phyloP scores from a whole-genome alignment of 1,140 invertebrate genomes.

The Drosophila ambigua region DNA sequence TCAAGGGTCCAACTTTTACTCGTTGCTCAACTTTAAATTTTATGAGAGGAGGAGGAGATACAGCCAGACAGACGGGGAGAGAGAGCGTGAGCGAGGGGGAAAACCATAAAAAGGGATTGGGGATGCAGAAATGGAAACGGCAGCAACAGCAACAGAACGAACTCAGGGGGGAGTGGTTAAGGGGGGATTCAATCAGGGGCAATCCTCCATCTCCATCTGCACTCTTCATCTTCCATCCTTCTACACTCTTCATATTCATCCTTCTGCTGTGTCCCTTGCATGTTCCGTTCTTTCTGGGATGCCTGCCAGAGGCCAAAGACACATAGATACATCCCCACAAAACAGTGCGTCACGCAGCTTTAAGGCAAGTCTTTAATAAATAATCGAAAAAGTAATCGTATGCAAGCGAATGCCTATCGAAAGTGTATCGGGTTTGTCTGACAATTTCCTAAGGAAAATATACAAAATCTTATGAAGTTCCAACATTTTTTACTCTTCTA shows the following conservation, averaged over 20 bases:
- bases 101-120: slow-evolving; percentile 62
- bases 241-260: neutral
- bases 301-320: slow-evolving; percentile 47
- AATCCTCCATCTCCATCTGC: slow-evolving; percentile 1
- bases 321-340: slow-evolving; percentile 16
- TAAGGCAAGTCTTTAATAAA: slow-evolving; percentile 13
- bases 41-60: slow-evolving; percentile 14
- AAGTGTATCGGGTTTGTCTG: neutral
- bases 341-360: slow-evolving; percentile 33
- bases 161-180: neutral
- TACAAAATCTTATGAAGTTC: neutral
- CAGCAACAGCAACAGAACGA: neutral
- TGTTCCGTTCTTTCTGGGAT: slow-evolving; percentile 22
- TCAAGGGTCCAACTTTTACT: slow-evolving; percentile 78
- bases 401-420: neutral
- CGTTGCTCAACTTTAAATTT: slow-evolving; percentile 78
- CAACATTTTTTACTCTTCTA: too few relatives aligned
- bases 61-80: slow-evolving; percentile 28
- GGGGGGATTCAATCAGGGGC: slow-evolving; percentile 10
- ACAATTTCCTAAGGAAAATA: neutral
- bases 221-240: neutral
- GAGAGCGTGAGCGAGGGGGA: slow-evolving; percentile 1
- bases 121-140: slow-evolving; percentile 14
- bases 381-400: slow-evolving; percentile 18
- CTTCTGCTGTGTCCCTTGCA: neutral